Conservation (phyloP, 2,797 vertebrate genomes). For the Knipowitschia caucasica region DNA sequence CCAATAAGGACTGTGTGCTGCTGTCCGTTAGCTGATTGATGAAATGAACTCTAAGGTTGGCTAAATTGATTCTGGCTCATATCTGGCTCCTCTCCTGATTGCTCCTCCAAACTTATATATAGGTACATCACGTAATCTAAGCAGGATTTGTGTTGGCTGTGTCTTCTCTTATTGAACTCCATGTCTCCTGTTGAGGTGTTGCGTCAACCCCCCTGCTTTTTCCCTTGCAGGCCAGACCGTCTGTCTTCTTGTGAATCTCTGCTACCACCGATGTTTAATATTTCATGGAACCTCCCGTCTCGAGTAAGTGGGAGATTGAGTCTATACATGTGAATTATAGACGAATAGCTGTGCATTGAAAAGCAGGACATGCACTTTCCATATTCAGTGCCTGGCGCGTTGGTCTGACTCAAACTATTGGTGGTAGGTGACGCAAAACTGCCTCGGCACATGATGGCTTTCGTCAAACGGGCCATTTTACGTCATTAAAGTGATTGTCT, state of each 20-base stretch:
- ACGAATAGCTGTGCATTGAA: slow-evolving; percentile 12
- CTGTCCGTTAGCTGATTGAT: slow-evolving; percentile 71
- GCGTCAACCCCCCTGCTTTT: slow-evolving; percentile 30
- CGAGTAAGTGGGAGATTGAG: slow-evolving; percentile 28
- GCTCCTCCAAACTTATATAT: slow-evolving; percentile 20
- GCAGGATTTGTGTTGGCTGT: slow-evolving; percentile 21
- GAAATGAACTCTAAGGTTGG: slow-evolving; percentile 70
- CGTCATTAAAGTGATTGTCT: no score
- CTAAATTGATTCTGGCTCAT: slow-evolving; percentile 69
- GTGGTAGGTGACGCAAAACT: background rate
- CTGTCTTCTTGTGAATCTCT: slow-evolving; percentile 35
- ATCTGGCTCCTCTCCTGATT: slow-evolving; percentile 31
- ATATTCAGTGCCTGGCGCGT: background rate
- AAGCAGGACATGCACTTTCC: background rate
- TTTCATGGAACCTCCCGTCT: slow-evolving; percentile 37
- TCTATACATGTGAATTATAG: slow-evolving; percentile 26
- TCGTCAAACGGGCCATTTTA: no score
- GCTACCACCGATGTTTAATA: slow-evolving; percentile 37
- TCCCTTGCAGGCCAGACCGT: slow-evolving; percentile 35
- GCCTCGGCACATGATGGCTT: background rate
- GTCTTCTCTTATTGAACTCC: slow-evolving; percentile 25
- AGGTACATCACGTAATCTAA: slow-evolving; percentile 21
- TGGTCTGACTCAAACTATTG: background rate
- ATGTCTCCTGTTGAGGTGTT: slow-evolving; percentile 26
- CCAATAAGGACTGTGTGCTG: slow-evolving; percentile 32